Base-by-base conservation (phyloP, 2,113 vertebrate genomes). In the Aythya baeri region DNA sequence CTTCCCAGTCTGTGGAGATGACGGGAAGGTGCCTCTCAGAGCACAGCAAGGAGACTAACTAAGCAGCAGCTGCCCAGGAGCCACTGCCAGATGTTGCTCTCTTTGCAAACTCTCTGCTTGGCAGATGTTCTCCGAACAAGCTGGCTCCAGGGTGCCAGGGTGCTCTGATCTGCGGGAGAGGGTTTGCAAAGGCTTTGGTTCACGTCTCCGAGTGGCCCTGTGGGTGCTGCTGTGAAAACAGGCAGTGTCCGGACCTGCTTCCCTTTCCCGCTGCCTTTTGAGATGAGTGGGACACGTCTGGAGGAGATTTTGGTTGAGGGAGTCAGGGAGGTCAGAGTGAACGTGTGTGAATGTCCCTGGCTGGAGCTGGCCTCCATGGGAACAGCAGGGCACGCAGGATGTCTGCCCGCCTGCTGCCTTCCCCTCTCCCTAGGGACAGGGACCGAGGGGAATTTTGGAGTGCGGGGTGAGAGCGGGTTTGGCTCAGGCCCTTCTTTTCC, bases 381-480 rank as follows among this genome's bases (percentile, higher is more conserved):
- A 46, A 52, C 68, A 36, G 13, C 0, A 1, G 13, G 66, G 21
- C 15, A 4, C 0, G 0, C 0, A 2, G 25, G 5, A 27, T 71
- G 65, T 17, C 17, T 1, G 20, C 11, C 70, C 62, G 59, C 43
- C 73, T 25, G 29, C 3, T 2, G 9, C 67, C 25, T 58, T 31
- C 16, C 22, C 15, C 3, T 36, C 31, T 32, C 12, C 0, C 1
- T 7, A 43, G 36, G 54, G 34, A 52, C 0, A 1, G 66, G 63
- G 50, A 41, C 4, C 0, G 2, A 2, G 3, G 11, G 34, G 59
- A 21, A 31, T 63, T 87, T 21, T 8, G 38, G 31, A 55, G 7
- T 13, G 52, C 23, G 38, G 61, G 34, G 27, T 83, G 86, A 83
- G 70, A 86, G 62, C 74, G 79, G 72, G 9, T 46, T 83, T 80